Conservation (phyloP, 2,888 invertebrate genomes). For the Toxonevra muliebris region DNA sequence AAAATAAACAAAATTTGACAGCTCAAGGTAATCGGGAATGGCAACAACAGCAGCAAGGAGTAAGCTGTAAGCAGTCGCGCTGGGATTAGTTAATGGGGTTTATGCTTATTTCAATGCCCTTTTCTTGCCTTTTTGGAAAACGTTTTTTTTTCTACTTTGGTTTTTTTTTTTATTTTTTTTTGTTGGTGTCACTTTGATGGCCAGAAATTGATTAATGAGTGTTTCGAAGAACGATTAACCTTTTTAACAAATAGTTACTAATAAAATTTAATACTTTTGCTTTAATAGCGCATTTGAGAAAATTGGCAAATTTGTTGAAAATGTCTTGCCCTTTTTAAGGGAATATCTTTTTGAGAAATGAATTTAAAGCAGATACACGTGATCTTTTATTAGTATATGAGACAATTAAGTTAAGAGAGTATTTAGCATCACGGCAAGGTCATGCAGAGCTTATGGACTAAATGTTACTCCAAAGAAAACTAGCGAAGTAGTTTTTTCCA, state of each 20-base stretch:
- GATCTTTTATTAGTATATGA: no score
- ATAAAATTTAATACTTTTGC: no score
- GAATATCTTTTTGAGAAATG: no score
- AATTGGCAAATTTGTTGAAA: no score
- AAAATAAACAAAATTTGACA: not conserved
- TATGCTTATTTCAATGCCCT: conserved; percentile 13
- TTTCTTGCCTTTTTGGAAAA: not conserved
- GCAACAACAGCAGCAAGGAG: not conserved
- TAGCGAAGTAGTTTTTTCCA: no score
- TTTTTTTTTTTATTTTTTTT: conserved; percentile 24
- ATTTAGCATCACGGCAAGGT: not conserved
- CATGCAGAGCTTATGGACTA: not conserved
- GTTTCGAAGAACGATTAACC: conserved; percentile 29
- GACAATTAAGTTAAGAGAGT: not conserved
- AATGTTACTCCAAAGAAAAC: no score
- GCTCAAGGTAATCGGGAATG: not conserved
- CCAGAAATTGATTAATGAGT: conserved; percentile 31
- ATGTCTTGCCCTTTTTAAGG: no score
- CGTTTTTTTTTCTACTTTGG: not conserved
- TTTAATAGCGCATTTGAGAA: no score
- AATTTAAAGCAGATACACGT: no score
- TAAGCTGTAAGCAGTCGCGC: not conserved
- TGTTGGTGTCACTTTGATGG: conserved; percentile 24
- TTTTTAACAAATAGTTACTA: conserved; percentile 3
- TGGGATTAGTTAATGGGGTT: not conserved